phyloP scores from a whole-genome alignment of 2,797 vertebrate species.

The Gallinago nigripennis region DNA sequence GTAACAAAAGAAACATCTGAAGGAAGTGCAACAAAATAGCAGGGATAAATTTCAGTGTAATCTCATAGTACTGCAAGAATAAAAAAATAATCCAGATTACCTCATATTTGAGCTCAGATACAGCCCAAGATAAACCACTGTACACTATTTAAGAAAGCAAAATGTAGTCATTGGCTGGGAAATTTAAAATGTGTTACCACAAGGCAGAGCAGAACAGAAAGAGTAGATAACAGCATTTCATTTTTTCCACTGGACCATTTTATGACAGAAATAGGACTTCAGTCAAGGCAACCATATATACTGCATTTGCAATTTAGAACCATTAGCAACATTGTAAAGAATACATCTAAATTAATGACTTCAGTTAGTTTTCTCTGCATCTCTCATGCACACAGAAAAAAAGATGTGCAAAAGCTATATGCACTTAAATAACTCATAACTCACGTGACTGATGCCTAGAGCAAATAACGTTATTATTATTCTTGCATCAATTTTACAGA shows the following conservation, averaged over 20 bases:
- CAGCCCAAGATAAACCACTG: background rate
- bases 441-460: background rate
- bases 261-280: background rate
- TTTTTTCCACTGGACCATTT: background rate
- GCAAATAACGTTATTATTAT: background rate
- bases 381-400: background rate
- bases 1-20: background rate
- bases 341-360: rapidly evolving
- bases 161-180: background rate
- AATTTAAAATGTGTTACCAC: background rate
- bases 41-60: background rate
- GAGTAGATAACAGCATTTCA: background rate
- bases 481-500: background rate
- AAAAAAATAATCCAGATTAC: background rate
- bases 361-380: background rate
- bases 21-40: background rate
- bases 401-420: background rate
- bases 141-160: background rate
- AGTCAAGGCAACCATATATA: background rate
- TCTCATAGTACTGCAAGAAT: background rate
- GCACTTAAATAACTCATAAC: background rate
- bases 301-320: background rate
- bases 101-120: background rate
- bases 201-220: background rate
- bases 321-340: background rate